Evolutionary conservation across 2,113 vertebrate species (phyloP).

Genomic region (Gavia stellata): DNA sequence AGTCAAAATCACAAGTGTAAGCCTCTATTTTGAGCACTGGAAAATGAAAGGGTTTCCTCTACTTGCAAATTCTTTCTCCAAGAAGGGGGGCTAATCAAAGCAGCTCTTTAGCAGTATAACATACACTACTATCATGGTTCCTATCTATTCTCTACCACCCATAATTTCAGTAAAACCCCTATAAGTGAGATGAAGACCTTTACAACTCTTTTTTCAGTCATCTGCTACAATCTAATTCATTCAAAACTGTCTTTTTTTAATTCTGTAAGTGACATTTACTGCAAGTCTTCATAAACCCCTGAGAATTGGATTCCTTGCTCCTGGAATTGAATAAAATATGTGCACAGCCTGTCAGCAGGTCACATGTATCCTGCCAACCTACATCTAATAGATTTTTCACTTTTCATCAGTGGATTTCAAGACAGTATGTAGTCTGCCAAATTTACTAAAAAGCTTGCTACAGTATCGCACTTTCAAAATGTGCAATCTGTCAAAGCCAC

Average conservation of each 20-base stretch:
- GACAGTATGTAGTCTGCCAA: constrained; percentile 65
- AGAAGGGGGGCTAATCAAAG: neutral
- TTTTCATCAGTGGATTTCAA: constrained; percentile 67
- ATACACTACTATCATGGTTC: neutral
- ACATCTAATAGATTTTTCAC: constrained; percentile 68
- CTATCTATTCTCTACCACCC: neutral
- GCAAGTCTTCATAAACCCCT: constrained; percentile 39
- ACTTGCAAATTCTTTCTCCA: neutral
- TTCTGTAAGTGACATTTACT: constrained; percentile 57
- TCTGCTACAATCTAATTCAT: neutral
- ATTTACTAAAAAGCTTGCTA: constrained; percentile 61
- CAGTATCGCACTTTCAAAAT: constrained; percentile 53
- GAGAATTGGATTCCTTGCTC: constrained; percentile 46
- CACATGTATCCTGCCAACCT: constrained; percentile 68
- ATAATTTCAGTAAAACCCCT: neutral
- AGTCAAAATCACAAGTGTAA: neutral
- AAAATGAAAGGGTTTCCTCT: neutral
- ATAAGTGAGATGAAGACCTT: constrained; percentile 3
- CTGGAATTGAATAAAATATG: constrained; percentile 44
- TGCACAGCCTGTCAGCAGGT: constrained; percentile 66
- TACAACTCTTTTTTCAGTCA: neutral
- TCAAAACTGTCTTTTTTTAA: constrained; percentile 17
- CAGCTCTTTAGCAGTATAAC: neutral
- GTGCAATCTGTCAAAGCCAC: constrained; percentile 57
- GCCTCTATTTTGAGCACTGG: neutral